phyloP scores from a whole-genome alignment of 2,113 vertebrate species.

The Oncorhynchus nerka region DNA sequence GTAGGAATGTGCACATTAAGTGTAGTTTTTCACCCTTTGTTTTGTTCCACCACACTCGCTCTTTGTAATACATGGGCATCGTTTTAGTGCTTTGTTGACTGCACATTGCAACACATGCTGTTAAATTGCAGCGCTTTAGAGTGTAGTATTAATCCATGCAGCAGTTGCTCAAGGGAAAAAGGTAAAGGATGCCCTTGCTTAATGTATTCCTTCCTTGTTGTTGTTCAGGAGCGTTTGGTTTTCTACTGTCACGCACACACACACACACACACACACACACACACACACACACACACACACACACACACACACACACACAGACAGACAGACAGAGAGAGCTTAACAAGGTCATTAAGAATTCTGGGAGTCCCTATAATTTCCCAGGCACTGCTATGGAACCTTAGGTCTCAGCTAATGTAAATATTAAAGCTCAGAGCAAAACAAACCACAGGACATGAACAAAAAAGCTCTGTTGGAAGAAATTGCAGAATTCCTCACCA shows the following conservation, averaged over 20 bases:
- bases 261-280: constrained; percentile 1
- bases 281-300: background rate
- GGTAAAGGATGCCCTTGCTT: background rate
- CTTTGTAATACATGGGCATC: background rate
- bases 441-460: background rate
- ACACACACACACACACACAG: too few species aligned
- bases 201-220: background rate
- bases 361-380: constrained; percentile 35
- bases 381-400: constrained; percentile 9
- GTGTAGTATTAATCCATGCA: background rate
- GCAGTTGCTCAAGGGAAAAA: background rate
- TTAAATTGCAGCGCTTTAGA: background rate
- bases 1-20: background rate
- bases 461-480: background rate
- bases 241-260: constrained; percentile 5
- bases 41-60: background rate
- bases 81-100: background rate
- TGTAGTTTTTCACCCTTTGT: background rate
- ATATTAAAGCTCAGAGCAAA: constrained; percentile 6
- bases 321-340: background rate
- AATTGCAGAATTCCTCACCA: background rate
- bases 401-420: constrained; percentile 12
- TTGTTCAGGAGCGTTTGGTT: background rate
- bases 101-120: background rate
- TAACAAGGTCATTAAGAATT: constrained; percentile 25